phyloP scores from a whole-genome alignment of 2,113 vertebrate genomes.

The Macaca nemestrina region DNA sequence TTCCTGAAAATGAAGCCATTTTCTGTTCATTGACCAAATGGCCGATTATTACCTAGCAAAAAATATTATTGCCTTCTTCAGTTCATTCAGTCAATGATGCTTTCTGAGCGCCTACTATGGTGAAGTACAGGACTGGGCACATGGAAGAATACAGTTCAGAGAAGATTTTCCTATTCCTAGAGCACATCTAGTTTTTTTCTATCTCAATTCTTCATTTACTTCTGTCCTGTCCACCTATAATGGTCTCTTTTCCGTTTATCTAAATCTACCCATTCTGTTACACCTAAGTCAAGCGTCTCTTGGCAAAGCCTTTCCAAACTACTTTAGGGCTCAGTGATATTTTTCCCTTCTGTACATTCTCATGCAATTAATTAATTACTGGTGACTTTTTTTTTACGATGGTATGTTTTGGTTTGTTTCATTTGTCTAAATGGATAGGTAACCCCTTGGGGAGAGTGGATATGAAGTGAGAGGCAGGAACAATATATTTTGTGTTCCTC shows the following conservation, averaged over 20 bases:
- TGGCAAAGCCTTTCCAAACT: slow-evolving; percentile 25
- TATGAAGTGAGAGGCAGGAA: not conserved
- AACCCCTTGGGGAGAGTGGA: not conserved
- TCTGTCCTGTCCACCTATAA: not conserved
- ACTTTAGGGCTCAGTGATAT: slow-evolving; percentile 17
- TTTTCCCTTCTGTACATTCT: slow-evolving; percentile 9
- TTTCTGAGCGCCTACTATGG: not conserved
- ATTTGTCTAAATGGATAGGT: not conserved
- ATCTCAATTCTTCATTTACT: not conserved
- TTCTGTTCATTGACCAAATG: not conserved
- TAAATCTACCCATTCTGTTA: slow-evolving; percentile 28
- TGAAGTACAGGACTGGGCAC: not conserved
- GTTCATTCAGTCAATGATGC: not conserved
- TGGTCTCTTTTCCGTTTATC: not conserved
- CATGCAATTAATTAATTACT: not conserved
- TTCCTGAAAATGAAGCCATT: slow-evolving; percentile 3
- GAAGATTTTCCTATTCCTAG: not conserved
- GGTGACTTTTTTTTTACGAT: not conserved
- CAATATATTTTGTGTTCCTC: not conserved
- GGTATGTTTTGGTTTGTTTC: slow-evolving; percentile 24
- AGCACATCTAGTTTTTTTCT: not conserved
- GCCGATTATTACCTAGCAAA: not conserved
- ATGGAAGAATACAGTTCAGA: not conserved
- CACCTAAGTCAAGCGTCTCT: not conserved
- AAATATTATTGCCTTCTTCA: slow-evolving; percentile 5